Base-by-base conservation (phyloP, 2,797 vertebrate genomes). In the Tokudaia muenninki region DNA sequence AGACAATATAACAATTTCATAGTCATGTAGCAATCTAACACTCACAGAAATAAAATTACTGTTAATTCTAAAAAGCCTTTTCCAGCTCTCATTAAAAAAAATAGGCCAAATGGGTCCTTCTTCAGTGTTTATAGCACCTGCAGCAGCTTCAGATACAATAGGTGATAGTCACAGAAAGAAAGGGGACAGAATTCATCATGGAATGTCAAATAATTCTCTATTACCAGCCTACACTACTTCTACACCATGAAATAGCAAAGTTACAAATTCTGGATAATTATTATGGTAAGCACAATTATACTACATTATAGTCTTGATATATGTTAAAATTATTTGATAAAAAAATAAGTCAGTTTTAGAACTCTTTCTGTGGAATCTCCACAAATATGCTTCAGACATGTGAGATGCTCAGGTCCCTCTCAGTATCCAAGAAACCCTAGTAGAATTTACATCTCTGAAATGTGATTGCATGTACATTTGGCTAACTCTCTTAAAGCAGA, bases 11-110 rank as follows among this genome's bases (percentile, higher is more conserved):
- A 96, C 44, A 94, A 77, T 82, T 84, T 22, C 7, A 79, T n/a
- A 86, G 22, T 29, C 57, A 29, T 63, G 24, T 44, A 93, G 90
- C 81, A 70, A 91, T 13, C 50, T 92, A 94, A 74, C 57, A 79
- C 65, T 67, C 65, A 34, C 41, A 88, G 75, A 87, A 94, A 93
- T 52, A 74, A 47, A 96, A 89, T 83, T 57, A 83, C 10, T 41
- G 91, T 37, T 79, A 93, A 94, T 87, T 96, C 61, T 94, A 77
- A 78, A 50, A 93, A 95, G 41, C 1, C 17, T 94, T 94, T 89
- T 47, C 34, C 92, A n/a, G 93, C 10, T 37, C 50, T 95, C n/a
- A 89, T 52, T 87, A 87, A 65, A 84, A 88, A 84, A 86, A 88
- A 37, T 78, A 78, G 16, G 7, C 84, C 88, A 94, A 91, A 89